Evolutionary conservation across 1,140 invertebrate species (phyloP).

Genomic region (Papilio glaucus): DNA sequence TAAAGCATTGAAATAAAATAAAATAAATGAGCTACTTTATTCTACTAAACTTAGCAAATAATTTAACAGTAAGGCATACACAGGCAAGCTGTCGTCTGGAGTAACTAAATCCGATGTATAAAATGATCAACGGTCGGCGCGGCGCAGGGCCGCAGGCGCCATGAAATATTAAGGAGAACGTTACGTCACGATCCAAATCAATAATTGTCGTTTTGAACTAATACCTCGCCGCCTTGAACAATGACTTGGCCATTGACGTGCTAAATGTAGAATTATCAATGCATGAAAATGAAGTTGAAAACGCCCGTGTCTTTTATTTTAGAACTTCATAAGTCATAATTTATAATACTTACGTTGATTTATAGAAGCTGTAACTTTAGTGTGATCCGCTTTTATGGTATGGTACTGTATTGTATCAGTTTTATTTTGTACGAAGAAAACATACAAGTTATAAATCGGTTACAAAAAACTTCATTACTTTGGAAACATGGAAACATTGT

Average conservation of each 20-base stretch:
- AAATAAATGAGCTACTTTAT: neutral
- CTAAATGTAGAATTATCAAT: neutral
- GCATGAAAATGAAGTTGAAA: neutral
- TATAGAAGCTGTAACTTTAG: too few relatives aligned
- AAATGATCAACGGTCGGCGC: slow-evolving; percentile 36
- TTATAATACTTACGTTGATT: too few relatives aligned
- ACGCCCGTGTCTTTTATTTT: neutral
- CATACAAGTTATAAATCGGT: too few relatives aligned
- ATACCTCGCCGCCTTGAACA: slow-evolving; percentile 46
- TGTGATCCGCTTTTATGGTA: too few relatives aligned
- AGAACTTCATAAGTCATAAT: neutral
- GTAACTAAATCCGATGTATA: slow-evolving; percentile 33
- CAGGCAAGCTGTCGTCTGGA: slow-evolving; percentile 27
- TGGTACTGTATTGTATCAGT: too few relatives aligned
- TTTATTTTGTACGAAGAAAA: too few relatives aligned
- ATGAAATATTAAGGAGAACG: slow-evolving; percentile 38
- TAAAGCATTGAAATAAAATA: neutral
- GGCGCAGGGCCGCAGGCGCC: slow-evolving; percentile 32
- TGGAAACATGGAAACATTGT: too few relatives aligned
- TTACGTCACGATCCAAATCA: slow-evolving; percentile 55
- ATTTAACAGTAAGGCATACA: neutral
- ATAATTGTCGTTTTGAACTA: slow-evolving; percentile 50
- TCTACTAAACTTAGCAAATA: neutral
- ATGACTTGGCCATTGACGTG: slow-evolving; percentile 38
- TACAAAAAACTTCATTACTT: too few relatives aligned